Evolutionary conservation across 2,113 vertebrate genomes (phyloP), one percentile per base, ranked within the genome.

Genomic region (Microcebus murinus): DNA sequence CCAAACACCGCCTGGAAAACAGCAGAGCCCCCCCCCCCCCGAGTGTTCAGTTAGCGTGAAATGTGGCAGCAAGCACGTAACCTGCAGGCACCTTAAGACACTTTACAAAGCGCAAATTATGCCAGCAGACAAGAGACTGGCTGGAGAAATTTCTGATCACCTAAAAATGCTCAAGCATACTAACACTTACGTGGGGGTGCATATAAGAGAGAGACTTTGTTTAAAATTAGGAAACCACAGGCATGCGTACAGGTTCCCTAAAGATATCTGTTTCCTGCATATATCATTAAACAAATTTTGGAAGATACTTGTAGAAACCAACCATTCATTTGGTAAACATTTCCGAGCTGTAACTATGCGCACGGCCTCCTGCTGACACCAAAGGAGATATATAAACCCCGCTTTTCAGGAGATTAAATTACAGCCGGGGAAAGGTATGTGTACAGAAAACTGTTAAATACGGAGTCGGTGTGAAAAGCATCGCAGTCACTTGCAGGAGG

Each of bases 381-480:
- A 18, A 3, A 31, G 25, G 36, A 68, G 65, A 15, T 2, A 23
- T 1, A 42, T 4, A 23, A 18, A 8, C 59, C 45, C 67, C 6
- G 0, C 6, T 55, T 50, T 11, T 45, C 13, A 2, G 29, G 34
- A 57, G 81, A 48, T 68, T 17, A 2, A 23, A 11, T 2, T 1
- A 73, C 2, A 2, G 7, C 0, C 0, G 1, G 18, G 39, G 9
- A 34, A 2, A 87, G 25, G 0, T 0, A 18, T 4, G 0, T 0
- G 1, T 29, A 29, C 14, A 3, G 29, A 34, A 1, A 50, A 18
- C 59, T 36, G 39, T 20, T 23, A 18, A 0, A 4, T 0, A 20
- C 42, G 14, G 67, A 12, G 25, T 2, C 1, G 9, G 17, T 5
- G 1, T 2, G 8, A 63, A 8, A 21, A 34, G 6, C 0, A 29